Percentiles rank a stretch among this genome's conserved stretches.
Conservation (phyloP, 2,888 invertebrate species). For the Chloroclysta siterata region DNA sequence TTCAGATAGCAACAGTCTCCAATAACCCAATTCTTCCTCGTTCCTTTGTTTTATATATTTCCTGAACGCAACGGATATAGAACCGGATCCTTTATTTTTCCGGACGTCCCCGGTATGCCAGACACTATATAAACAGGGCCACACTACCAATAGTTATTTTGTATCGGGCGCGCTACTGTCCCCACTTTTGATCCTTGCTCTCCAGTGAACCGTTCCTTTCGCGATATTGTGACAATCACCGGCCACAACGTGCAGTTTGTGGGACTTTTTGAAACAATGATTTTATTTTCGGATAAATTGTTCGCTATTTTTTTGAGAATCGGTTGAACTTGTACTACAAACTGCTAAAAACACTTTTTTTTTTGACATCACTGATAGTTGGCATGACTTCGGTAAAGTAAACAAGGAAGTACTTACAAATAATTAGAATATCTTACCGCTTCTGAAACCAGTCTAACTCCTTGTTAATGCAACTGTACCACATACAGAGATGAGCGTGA, state of each 20-base stretch:
- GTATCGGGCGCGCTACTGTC: conserved; percentile 48
- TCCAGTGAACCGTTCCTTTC: conserved; percentile 47
- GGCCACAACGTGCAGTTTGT: conserved; percentile 23
- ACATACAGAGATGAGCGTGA: conserved; percentile 14
- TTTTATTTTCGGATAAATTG: conserved; percentile 8
- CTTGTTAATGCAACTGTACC: conserved; percentile 18
- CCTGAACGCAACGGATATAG: conserved; percentile 17
- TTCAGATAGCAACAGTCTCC: conserved; percentile 9
- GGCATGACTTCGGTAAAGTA: conserved; percentile 13
- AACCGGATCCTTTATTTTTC: conserved; percentile 23
- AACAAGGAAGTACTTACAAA: conserved; percentile 19
- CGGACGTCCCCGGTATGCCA: conserved; percentile 22
- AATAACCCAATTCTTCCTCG: conserved; percentile 4
- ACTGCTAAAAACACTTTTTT: not conserved
- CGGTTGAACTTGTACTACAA: not conserved
- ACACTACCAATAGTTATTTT: conserved; percentile 49
- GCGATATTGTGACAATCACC: conserved; percentile 39
- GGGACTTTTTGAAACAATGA: conserved; percentile 15
- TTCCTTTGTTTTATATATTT: conserved; percentile 25
- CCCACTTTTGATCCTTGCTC: conserved; percentile 41
- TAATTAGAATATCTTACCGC: conserved; percentile 5
- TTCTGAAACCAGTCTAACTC: conserved; percentile 12
- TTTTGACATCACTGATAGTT: not conserved
- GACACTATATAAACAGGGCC: conserved; percentile 21
- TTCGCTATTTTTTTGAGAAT: conserved; percentile 1